phyloP scores from a whole-genome alignment of 2,113 vertebrate genomes.

The Hyperopisus bebe region DNA sequence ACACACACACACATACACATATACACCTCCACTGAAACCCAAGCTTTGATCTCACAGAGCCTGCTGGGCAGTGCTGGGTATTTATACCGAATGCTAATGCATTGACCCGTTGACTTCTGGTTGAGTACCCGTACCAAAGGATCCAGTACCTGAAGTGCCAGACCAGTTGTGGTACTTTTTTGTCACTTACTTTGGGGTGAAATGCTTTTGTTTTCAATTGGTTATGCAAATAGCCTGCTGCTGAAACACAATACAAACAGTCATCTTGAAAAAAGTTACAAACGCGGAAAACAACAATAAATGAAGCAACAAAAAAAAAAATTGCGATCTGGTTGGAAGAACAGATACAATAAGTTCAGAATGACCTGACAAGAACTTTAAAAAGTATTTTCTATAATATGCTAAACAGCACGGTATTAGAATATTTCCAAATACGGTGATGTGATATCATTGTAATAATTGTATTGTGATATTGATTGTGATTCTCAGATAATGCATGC shows the following conservation, averaged over 20 bases:
- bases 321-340: neutral
- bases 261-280: neutral
- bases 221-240: neutral
- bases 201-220: neutral
- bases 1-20: neutral
- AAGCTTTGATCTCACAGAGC: neutral
- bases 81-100: conserved; percentile 3
- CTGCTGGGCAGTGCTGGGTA: neutral
- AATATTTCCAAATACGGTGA: neutral
- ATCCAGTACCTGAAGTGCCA: neutral
- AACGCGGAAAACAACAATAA: neutral
- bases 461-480: neutral
- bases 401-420: neutral
- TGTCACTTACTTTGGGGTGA: neutral
- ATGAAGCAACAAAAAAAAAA: neutral
- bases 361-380: neutral
- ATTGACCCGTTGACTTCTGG: neutral
- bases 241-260: neutral
- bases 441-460: neutral
- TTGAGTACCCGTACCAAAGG: too few species aligned
- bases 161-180: neutral
- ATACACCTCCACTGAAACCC: neutral
- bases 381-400: neutral
- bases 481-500: neutral
- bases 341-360: neutral